These are phyloP conservation scores for Macrotis lagotis DNA, from an alignment of 2,113 vertebrate species.

Conservation along the genomic window DNA sequence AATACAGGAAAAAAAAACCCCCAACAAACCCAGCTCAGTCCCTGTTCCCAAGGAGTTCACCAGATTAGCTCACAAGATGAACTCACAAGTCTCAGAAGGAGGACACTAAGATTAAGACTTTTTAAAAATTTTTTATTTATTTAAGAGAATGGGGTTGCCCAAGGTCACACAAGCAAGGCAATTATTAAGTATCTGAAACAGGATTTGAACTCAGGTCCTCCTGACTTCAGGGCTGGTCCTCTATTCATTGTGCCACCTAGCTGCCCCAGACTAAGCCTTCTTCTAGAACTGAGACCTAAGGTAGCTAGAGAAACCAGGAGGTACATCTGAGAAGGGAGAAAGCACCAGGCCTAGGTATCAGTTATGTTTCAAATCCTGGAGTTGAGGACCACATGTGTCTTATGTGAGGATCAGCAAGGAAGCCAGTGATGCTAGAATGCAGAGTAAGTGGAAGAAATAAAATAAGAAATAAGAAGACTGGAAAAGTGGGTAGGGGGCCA, in stretches of 20 bases:
- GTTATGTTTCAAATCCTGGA: neutral
- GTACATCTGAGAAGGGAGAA: neutral
- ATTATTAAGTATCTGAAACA: too few species aligned
- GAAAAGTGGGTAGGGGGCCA: neutral
- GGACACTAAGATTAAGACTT: neutral
- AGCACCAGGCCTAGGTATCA: neutral
- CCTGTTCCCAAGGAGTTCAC: neutral
- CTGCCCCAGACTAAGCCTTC: neutral
- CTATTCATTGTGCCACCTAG: too few species aligned
- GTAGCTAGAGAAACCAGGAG: neutral
- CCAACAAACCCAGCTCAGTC: neutral
- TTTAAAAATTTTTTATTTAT: too few species aligned
- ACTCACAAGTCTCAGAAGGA: neutral
- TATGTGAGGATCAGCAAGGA: neutral
- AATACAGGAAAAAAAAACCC: neutral
- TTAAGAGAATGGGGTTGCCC: too few species aligned
- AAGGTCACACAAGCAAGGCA: too few species aligned
- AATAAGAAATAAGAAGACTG: neutral
- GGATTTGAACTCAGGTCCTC: too few species aligned
- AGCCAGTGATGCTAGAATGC: neutral
- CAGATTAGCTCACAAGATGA: neutral
- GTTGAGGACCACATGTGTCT: neutral
- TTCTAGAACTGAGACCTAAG: neutral
- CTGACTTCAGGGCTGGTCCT: too few species aligned
- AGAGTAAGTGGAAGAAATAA: neutral